Evolutionary conservation across 2,113 vertebrate genomes (phyloP), one percentile per base, ranked within the genome.

Genomic region (Salvelinus sp.): DNA sequence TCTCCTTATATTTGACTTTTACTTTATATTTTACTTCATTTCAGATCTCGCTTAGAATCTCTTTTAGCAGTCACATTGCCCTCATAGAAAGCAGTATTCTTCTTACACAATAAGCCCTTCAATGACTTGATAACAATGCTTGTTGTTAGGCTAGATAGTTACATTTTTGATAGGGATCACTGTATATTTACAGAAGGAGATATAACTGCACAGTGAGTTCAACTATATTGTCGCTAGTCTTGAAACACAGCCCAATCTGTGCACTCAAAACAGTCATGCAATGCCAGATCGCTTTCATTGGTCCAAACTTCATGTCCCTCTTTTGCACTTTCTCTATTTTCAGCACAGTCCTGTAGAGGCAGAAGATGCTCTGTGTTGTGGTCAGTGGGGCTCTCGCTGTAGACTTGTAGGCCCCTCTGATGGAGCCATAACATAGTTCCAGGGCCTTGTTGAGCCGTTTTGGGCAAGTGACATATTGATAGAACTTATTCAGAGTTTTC

Each of bases 351-450:
- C 33, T 38, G 1, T n/a, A 20, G 57, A n/a, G 12, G 7, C 57
- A 60, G 20, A n/a, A 60, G 57, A 9, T 60, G 57, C 57, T n/a
- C 1, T n/a, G 7, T n/a, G 57, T 60, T 60, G 57, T 60, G 57
- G 57, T 60, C 57, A 60, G 57, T 6, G 18, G 57, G 18, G 18
- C 16, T 18, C 57, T n/a, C n/a, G 7, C 57, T n/a, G 14, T n/a
- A 60, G 57, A 60, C 57, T 60, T 60, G n/a, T 60, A 60, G 57
- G 57, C 57, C n/a, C 18, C 57, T n/a, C n/a, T 60, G 57, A 60
- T 38, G 33, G 33, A 9, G 33, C 33, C 33, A 38, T 38, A 38
- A 38, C 6, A 38, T 38, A 7, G 33, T 7, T 38, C 7, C 33
- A 38, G 33, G 6, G 33, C 2, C 33, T 38, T 38, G 33, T 38